Evolutionary conservation across 92 coral and sea anemone species (phyloP).

Genomic region (Blastomussa wellsi): DNA sequence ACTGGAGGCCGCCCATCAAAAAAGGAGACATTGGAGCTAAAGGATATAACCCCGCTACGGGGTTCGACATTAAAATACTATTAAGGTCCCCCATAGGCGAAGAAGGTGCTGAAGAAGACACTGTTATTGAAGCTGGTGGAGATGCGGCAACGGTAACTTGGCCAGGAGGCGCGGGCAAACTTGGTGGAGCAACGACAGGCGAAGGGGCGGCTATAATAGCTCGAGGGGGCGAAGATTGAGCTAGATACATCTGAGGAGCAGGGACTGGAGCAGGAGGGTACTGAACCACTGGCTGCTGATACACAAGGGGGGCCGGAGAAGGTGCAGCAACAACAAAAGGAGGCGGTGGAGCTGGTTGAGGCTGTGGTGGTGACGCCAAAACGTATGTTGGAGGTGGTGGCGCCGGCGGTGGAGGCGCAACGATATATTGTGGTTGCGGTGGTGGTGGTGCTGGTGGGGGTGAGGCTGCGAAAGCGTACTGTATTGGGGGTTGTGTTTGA

Average conservation of each 20-base stretch:
- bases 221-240: slow-evolving; percentile 17
- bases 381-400: slow-evolving; percentile 28
- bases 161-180: background rate
- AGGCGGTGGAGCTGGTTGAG: slow-evolving; percentile 24
- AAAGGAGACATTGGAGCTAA: slow-evolving; percentile 16
- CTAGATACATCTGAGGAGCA: slow-evolving; percentile 1
- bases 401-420: slow-evolving; percentile 6
- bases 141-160: slow-evolving; percentile 35
- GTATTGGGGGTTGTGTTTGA: slow-evolving; percentile 18
- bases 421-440: slow-evolving; percentile 14
- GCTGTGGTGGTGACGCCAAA: slow-evolving; percentile 22
- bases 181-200: background rate
- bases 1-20: background rate
- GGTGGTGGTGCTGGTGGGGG: slow-evolving; percentile 29
- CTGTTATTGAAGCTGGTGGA: slow-evolving; percentile 39
- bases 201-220: slow-evolving; percentile 33
- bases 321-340: slow-evolving; percentile 14
- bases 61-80: slow-evolving; percentile 1
- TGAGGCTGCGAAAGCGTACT: slow-evolving; percentile 2
- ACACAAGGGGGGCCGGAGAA: background rate
- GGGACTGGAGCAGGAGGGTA: slow-evolving; percentile 4
- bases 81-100: slow-evolving; percentile 20
- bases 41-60: slow-evolving; percentile 15
- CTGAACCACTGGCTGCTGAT: slow-evolving; percentile 18
- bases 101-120: slow-evolving; percentile 15